A percentile compares a stretch with the other conserved stretches of the same genome.
These are phyloP conservation scores for Scytalopus superciliaris DNA, from an alignment of 2,113 vertebrate species.

Conservation along the genomic window DNA sequence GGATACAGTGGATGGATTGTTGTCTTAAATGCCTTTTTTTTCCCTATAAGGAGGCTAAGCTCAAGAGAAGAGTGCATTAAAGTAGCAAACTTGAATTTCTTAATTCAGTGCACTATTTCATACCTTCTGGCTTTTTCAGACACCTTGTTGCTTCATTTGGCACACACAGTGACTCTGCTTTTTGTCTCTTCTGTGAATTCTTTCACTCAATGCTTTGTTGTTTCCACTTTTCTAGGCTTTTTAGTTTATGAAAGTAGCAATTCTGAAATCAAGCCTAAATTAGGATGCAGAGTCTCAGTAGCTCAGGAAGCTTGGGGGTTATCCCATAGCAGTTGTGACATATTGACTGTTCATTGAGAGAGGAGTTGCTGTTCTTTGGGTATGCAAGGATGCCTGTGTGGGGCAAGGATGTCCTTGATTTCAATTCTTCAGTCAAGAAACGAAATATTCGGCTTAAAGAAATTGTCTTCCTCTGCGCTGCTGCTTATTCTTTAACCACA, in stretches of 20 bases:
- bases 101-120: background rate
- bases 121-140: background rate
- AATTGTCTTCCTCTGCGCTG: background rate
- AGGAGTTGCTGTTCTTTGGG: background rate
- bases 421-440: background rate
- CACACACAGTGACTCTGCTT: background rate
- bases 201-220: background rate
- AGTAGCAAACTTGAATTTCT: background rate
- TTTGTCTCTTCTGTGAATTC: background rate
- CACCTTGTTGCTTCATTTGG: background rate
- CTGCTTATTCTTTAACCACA: background rate
- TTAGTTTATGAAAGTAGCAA: background rate
- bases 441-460: background rate
- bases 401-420: background rate
- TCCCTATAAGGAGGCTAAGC: background rate
- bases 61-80: background rate
- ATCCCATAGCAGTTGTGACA: accelerated
- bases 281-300: background rate
- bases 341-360: background rate
- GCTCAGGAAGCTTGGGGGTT: background rate
- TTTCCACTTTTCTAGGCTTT: background rate
- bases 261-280: background rate
- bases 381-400: background rate
- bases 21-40: background rate
- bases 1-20: background rate